Conservation (phyloP, 2,888 invertebrate species). For the Allacma fusca region DNA sequence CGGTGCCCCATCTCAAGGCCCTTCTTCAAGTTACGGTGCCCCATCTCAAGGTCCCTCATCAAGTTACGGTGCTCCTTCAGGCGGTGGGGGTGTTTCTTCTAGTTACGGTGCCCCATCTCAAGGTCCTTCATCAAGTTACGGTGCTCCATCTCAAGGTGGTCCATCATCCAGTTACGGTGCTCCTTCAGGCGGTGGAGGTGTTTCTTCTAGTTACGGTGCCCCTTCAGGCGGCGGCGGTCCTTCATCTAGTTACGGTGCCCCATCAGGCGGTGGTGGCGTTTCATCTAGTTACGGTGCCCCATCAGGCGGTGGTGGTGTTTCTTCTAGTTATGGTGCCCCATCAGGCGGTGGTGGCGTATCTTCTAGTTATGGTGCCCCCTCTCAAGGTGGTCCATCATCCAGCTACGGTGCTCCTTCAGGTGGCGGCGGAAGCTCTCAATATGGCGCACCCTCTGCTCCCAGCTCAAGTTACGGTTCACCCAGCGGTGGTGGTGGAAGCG, state of each 20-base stretch:
- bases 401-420: not conserved
- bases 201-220: not conserved
- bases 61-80: too few species aligned
- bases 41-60: too few species aligned
- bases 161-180: not conserved
- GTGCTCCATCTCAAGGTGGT: not conserved
- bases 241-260: slow-evolving; percentile 12
- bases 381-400: not conserved
- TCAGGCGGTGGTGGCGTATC: not conserved
- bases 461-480: not conserved
- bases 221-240: not conserved
- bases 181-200: not conserved
- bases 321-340: slow-evolving; percentile 3
- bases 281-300: not conserved
- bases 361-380: not conserved
- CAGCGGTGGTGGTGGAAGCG: not conserved
- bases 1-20: too few species aligned
- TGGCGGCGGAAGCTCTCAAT: not conserved
- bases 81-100: too few species aligned
- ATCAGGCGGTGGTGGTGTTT: not conserved
- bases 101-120: too few species aligned
- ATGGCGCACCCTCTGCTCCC: not conserved
- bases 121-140: not conserved
- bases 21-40: too few species aligned
- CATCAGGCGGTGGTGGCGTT: not conserved